Base-by-base conservation (phyloP, 2,797 vertebrate genomes). In the Perodicticus potto region DNA sequence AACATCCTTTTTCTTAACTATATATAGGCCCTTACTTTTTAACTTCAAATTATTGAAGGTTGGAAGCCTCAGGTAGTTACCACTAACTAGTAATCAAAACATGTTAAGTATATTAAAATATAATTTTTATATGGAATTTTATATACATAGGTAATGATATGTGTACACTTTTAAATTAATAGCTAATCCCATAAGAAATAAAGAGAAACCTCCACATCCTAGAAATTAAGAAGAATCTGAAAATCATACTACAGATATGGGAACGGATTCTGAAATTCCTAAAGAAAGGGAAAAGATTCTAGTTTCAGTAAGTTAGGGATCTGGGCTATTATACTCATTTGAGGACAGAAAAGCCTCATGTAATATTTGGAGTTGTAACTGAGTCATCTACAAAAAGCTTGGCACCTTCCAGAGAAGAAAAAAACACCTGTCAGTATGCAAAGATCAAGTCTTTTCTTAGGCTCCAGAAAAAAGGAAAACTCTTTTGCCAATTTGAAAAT, bases 181-280 rank as follows among this genome's bases (percentile, higher is more conserved):
- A 93, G 20, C 32, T 77, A 91, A 78, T 73, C 55, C 25, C 3
- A 63, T 16, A 74, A 76, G 43, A 72, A 86, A 67, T 65, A 77
- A 27, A 92, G 23, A 93, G n/a, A 87, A 59, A 78, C 87, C 37
- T 16, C 27, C 32, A 63, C 43, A 34, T 78, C 49, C 67, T 77
- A 82, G 67, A 76, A 93, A 84, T 77, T 8, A 88, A 69, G 22
- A 67, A 53, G 12, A 93, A 86, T 45, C 53, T 55, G 63, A 73
- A 96, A 87, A 78, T 81, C 11, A 27, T 22, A 67, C 6, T 77
- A n/a, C 37, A 91, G 89, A 81, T 65, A 70, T 63, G 23, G 55
- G 32, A 70, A 76, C n/a, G 70, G 34, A 93, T 29, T 95, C 34
- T 72, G 37, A 96, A 91, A 49, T 57, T 63, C 22, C 25, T 87